phyloP scores from a whole-genome alignment of 2,888 invertebrate genomes.

The Ophonus ardosiacus region DNA sequence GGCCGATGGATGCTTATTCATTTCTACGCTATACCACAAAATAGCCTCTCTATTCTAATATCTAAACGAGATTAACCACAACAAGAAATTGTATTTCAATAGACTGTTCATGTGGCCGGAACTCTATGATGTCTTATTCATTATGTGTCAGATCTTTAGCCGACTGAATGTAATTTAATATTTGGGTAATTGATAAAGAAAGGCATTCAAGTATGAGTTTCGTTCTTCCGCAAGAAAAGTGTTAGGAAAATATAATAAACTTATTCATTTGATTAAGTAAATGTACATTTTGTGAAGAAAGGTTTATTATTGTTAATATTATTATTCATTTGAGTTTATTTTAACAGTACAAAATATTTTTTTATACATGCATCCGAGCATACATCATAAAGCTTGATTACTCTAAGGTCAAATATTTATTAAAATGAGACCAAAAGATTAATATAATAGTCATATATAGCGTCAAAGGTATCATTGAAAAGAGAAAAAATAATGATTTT shows the following conservation, averaged over 20 bases:
- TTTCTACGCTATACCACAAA: constrained; percentile 25
- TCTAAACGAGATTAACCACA: constrained; percentile 24
- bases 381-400: no score
- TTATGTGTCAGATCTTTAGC: background rate
- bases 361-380: no score
- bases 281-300: no score
- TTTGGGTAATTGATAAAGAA: background rate
- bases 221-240: background rate
- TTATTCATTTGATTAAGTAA: background rate
- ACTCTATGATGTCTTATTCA: constrained; percentile 31
- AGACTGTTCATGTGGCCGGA: background rate
- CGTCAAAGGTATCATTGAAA: no score
- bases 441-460: no score
- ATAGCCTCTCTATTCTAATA: constrained; percentile 25
- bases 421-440: no score
- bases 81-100: background rate
- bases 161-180: constrained; percentile 3
- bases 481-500: no score
- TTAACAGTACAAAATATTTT: no score
- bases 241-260: background rate
- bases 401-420: no score
- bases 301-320: no score
- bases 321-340: background rate
- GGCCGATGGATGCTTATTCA: constrained; percentile 9
- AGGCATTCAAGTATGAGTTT: background rate